Evolutionary conservation across 1,140 invertebrate species (phyloP), one percentile per base, ranked within the genome.

Genomic region (Agraylea sexmaculata): DNA sequence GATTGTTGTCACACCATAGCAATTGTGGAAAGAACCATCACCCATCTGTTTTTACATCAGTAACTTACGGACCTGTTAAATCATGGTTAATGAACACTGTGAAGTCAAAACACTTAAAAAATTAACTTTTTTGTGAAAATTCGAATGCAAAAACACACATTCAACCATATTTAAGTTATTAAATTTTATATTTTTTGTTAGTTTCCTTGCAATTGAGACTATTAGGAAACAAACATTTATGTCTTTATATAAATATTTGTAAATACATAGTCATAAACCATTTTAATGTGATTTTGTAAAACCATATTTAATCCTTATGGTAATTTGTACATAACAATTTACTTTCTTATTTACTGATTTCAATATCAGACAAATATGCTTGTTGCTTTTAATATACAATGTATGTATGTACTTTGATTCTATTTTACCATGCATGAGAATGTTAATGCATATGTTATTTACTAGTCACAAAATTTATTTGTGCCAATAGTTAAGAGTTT

Each of bases 1-100:
- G 75, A 19, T 55, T 75, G 42, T 57, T 77, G 21, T 74, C 70
- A 52, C 64, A 73, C 47, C 71, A 73, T 27, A 68, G 68, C 42
- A 69, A 71, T 54, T 76, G 71, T 49, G 72, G 71, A n/a, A 59
- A 58, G 40, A 65, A 59, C 35, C 53, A 54, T 29, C 73, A 74
- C 57, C 72, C 75, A 33, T 65, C 73, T 37, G 68, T 77, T 41
- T 77, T 71, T 43, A 62, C 59, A 18, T 54, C 60, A 0, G 45
- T 69, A 1, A 37, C 49, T 21, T 45, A 59, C 13, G 42, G 53
- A 6, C 53, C 54, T 25, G 37, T 48, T 28, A 23, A 37, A 30
- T 30, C 21, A 3, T 64, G 62, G 62, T 53, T 64, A 18, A 42
- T 43, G 31, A 59, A 61, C 31, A 62, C 58, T 2, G 51, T 62